Evolutionary conservation across 2,113 vertebrate genomes (phyloP).

Genomic region (Psammodynastes pulverulentus): DNA sequence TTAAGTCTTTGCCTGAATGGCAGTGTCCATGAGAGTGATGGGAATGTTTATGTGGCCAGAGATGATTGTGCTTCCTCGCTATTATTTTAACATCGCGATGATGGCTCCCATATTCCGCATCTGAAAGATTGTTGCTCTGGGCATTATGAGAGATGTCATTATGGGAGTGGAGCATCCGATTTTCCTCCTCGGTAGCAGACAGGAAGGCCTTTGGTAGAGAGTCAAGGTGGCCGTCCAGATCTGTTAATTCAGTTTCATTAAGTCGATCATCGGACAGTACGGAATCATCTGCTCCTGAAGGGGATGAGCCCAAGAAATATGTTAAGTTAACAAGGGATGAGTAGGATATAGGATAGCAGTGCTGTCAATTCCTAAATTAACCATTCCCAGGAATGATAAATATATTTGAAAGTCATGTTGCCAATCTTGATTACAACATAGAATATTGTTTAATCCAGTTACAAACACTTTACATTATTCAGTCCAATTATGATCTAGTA

Average conservation of each 20-base stretch:
- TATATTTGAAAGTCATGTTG: neutral
- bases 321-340: neutral
- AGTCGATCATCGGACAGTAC: conserved; percentile 80
- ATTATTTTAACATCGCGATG: conserved; percentile 67
- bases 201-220: conserved; percentile 77
- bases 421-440: neutral
- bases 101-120: conserved; percentile 64
- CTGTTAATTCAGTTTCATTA: conserved; percentile 86
- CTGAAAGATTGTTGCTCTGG: conserved; percentile 61
- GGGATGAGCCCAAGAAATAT: conserved; percentile 1
- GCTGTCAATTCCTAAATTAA: neutral
- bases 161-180: conserved; percentile 57
- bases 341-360: accelerated
- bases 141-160: conserved; percentile 61
- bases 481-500: neutral
- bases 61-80: conserved; percentile 75
- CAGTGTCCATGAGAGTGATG: conserved; percentile 94
- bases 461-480: neutral
- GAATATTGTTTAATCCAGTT: neutral
- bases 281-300: conserved; percentile 74
- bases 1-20: conserved; percentile 94
- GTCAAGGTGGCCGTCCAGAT: conserved; percentile 78
- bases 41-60: conserved; percentile 75
- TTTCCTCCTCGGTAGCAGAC: conserved; percentile 67
- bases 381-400: neutral